A percentile compares a stretch with the other conserved stretches of the same genome.
phyloP scores from a whole-genome alignment of 2,113 vertebrate genomes.

The Zosterops lateralis region DNA sequence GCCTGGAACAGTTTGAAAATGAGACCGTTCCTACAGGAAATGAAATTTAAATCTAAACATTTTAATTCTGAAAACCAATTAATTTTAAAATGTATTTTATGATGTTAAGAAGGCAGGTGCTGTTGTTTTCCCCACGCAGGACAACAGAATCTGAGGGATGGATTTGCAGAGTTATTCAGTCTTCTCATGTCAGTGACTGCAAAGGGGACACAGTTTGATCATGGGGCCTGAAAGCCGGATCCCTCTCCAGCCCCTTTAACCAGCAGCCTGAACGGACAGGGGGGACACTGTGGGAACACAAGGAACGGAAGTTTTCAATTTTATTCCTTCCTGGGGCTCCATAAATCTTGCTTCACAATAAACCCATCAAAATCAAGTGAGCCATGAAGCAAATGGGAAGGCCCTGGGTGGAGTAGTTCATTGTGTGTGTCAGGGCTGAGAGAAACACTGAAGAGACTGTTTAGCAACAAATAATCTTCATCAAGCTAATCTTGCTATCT shows the following conservation, averaged over 20 bases:
- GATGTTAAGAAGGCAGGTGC: neutral
- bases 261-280: accelerated
- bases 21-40: neutral
- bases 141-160: neutral
- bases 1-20: neutral
- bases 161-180: neutral
- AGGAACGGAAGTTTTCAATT: conserved; percentile 38
- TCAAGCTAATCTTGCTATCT: conserved; percentile 37
- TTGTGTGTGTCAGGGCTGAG: neutral
- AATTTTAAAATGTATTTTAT: neutral
- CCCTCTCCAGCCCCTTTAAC: neutral
- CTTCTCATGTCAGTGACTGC: accelerated
- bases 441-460: conserved; percentile 1
- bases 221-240: accelerated
- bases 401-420: conserved; percentile 30
- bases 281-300: neutral
- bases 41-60: neutral
- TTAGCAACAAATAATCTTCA: conserved; percentile 49
- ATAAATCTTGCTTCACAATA: conserved; percentile 51
- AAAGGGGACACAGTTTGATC: neutral
- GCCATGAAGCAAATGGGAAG: conserved; percentile 47
- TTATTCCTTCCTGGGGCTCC: conserved; percentile 32
- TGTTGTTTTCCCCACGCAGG: neutral
- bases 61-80: neutral
- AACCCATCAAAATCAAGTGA: conserved; percentile 46